Evolutionary conservation across 2,888 invertebrate genomes (phyloP).

Genomic region (Agonopterix subpropinquella): DNA sequence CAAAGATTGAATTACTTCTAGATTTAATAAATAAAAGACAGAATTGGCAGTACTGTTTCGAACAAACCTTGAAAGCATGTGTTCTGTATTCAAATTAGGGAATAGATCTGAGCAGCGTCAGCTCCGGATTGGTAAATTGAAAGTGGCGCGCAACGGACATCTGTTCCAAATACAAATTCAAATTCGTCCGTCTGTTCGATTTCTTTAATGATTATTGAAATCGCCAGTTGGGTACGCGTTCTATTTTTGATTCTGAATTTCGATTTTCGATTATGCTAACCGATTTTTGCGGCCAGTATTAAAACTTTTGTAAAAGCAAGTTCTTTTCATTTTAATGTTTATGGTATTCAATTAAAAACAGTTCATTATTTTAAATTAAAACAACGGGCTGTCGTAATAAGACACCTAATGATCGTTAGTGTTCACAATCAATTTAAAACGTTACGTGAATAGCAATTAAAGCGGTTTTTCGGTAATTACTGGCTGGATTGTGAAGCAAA

Average conservation of each 20-base stretch:
- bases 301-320: not conserved
- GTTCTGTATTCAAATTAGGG: slow-evolving; percentile 48
- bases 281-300: not conserved
- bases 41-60: not conserved
- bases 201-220: slow-evolving; percentile 69
- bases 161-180: slow-evolving; percentile 44
- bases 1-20: no score
- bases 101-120: slow-evolving; percentile 32
- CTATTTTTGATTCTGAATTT: slow-evolving; percentile 56
- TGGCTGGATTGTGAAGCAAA: slow-evolving; percentile 17
- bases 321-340: not conserved
- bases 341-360: slow-evolving; percentile 2
- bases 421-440: slow-evolving; percentile 32
- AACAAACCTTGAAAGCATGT: slow-evolving; percentile 29
- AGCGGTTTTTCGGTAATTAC: slow-evolving; percentile 52
- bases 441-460: slow-evolving; percentile 43
- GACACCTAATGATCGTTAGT: slow-evolving; percentile 46
- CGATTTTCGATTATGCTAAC: slow-evolving; percentile 13
- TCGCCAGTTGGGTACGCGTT: slow-evolving; percentile 49
- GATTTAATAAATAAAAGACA: no score
- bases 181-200: slow-evolving; percentile 43
- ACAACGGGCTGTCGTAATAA: slow-evolving; percentile 21
- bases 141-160: slow-evolving; percentile 35
- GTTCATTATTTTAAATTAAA: slow-evolving; percentile 28
- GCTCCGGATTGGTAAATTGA: slow-evolving; percentile 42